Percentiles rank a stretch among this genome's conserved stretches.
Evolutionary conservation across 2,888 invertebrate genomes (phyloP).

Genomic region (Drosophila paramelanica): DNA sequence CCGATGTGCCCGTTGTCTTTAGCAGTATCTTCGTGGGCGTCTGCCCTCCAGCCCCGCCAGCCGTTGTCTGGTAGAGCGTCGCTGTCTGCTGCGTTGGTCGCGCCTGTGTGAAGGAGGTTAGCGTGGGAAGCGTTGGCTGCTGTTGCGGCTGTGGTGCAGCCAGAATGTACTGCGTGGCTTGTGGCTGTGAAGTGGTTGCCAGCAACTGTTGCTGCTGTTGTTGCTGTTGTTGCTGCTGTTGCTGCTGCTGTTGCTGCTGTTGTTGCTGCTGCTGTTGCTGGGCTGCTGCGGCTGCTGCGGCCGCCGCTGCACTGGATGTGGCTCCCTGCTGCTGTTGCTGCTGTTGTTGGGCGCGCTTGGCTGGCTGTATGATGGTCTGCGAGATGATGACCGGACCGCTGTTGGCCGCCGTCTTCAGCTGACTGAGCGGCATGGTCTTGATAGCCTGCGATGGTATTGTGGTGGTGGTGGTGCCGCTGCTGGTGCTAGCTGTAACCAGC

Average conservation of each 20-base stretch:
- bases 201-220: constrained; percentile 56
- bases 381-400: constrained; percentile 84
- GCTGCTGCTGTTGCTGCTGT: constrained; percentile 48
- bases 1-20: constrained; percentile 84
- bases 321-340: constrained; percentile 49
- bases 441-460: constrained; percentile 80
- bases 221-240: constrained; percentile 60
- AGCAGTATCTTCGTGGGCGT: constrained; percentile 84
- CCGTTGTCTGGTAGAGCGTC: constrained; percentile 82
- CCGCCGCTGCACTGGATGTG: constrained; percentile 52
- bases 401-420: constrained; percentile 82
- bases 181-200: constrained; percentile 40
- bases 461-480: constrained; percentile 59
- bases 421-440: constrained; percentile 83
- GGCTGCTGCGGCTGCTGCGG: constrained; percentile 30
- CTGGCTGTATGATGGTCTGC: constrained; percentile 85
- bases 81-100: constrained; percentile 76
- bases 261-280: constrained; percentile 43
- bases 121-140: constrained; percentile 76
- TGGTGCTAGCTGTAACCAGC: constrained; percentile 64
- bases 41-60: constrained; percentile 71
- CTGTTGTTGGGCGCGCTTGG: constrained; percentile 79
- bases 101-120: constrained; percentile 83
- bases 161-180: constrained; percentile 81
- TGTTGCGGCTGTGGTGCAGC: constrained; percentile 78